Evolutionary conservation across 2,797 vertebrate species (phyloP).

Genomic region (Pangasius djambal): DNA sequence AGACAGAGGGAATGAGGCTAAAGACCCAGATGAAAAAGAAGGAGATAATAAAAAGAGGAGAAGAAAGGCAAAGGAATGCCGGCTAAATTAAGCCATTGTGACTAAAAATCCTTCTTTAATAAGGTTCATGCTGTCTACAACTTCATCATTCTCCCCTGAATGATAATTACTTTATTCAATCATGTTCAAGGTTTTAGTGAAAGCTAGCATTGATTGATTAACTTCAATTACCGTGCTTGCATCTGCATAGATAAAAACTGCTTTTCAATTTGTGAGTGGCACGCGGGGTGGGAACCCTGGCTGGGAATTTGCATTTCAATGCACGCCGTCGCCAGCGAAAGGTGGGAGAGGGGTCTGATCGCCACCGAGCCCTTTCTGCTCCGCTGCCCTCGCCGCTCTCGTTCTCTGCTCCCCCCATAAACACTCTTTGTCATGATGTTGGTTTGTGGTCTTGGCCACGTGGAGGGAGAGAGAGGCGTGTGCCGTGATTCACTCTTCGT

Average conservation of each 20-base stretch:
- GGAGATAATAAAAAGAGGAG: constrained; percentile 10
- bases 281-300: constrained; percentile 96
- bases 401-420: constrained; percentile 75
- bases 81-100: constrained; percentile 99
- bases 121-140: constrained; percentile 99
- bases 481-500: constrained; percentile 83
- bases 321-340: constrained; percentile 98
- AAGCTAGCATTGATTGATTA: constrained; percentile 99
- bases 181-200: constrained; percentile 99
- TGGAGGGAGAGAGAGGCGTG: constrained; percentile 20
- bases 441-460: constrained; percentile 76
- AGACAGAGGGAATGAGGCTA: not conserved
- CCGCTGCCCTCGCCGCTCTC: constrained; percentile 81
- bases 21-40: constrained; percentile 13
- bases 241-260: constrained; percentile 99
- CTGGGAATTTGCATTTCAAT: constrained; percentile 99
- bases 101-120: constrained; percentile 99
- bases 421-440: constrained; percentile 96
- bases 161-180: constrained; percentile 99
- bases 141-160: constrained; percentile 99
- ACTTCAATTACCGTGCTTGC: constrained; percentile 99
- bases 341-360: constrained; percentile 99
- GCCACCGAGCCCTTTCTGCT: constrained; percentile 99
- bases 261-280: constrained; percentile 99
- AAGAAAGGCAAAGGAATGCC: constrained; percentile 76